Evolutionary conservation across 37 sponge, comb jelly and placozoan species (phyloP).

Genomic region (Cladorhizidae sp.): DNA sequence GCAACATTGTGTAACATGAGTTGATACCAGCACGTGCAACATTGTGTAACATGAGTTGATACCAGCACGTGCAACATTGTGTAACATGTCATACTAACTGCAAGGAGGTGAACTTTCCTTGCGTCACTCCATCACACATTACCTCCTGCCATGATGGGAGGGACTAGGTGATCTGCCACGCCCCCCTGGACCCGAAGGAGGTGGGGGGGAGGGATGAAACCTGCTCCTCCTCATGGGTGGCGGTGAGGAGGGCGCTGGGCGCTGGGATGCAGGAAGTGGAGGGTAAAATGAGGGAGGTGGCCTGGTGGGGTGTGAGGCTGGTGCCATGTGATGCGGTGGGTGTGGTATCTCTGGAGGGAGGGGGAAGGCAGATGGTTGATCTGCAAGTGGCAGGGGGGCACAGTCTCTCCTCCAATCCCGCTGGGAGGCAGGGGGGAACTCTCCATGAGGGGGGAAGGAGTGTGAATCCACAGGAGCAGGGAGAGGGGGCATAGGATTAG

Average conservation of each 20-base stretch:
- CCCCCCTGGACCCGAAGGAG: neutral
- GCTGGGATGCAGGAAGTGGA: neutral
- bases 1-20: no score
- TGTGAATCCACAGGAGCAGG: constrained; percentile 21
- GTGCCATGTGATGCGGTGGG: constrained; percentile 9
- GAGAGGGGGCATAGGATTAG: constrained; percentile 6
- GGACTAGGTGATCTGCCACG: constrained; percentile 28
- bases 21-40: no score
- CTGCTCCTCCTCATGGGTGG: constrained; percentile 11
- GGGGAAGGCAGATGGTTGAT: constrained; percentile 5
- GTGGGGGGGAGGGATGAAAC: constrained; percentile 24
- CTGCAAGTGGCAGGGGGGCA: neutral
- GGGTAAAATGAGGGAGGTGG: constrained; percentile 26
- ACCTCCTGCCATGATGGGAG: neutral
- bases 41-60: no score
- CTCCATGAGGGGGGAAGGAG: constrained; percentile 29
- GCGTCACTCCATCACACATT: neutral
- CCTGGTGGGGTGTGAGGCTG: constrained; percentile 4
- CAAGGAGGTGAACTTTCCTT: neutral
- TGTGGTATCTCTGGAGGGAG: constrained; percentile 15
- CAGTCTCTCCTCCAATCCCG: neutral
- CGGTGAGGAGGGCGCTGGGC: constrained; percentile 10
- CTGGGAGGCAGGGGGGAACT: neutral
- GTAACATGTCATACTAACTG: no score
- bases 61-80: no score